Conservation (phyloP, 2,797 vertebrate species). For the Jordanella pulchra region DNA sequence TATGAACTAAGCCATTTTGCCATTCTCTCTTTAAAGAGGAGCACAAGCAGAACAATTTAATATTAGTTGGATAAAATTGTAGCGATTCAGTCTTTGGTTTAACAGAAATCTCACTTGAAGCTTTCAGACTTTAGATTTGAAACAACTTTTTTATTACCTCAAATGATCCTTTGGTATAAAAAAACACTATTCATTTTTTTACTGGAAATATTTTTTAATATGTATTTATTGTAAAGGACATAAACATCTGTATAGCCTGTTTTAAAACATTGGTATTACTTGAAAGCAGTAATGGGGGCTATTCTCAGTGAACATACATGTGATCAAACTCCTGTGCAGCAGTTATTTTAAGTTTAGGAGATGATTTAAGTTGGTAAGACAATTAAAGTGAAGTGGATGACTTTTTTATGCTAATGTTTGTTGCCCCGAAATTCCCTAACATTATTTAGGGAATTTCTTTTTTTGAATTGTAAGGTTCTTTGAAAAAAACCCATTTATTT, state of each 20-base stretch:
- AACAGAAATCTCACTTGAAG: background rate
- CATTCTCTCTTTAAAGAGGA: background rate
- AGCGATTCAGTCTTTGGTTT: background rate
- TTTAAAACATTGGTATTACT: background rate
- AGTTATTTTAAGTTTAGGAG: background rate
- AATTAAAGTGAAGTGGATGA: slow-evolving; percentile 9
- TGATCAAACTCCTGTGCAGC: background rate
- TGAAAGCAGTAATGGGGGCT: background rate
- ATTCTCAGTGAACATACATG: background rate
- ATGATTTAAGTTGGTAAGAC: background rate
- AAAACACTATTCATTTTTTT: background rate
- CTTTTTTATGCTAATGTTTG: slow-evolving; percentile 68
- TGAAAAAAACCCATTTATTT: slow-evolving; percentile 69
- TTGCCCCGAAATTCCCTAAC: slow-evolving; percentile 30
- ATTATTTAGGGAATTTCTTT: slow-evolving; percentile 74
- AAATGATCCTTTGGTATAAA: background rate
- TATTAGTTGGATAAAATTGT: background rate
- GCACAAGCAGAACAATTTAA: background rate
- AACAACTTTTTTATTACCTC: background rate
- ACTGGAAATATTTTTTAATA: background rate
- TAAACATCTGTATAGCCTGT: background rate
- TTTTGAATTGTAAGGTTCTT: slow-evolving; percentile 68
- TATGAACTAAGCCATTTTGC: background rate
- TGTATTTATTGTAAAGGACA: background rate
- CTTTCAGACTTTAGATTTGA: background rate